Percentiles rank a stretch among this genome's conserved stretches.
phyloP scores from a whole-genome alignment of 2,797 vertebrate species.

The Notolepis coatsorum region DNA sequence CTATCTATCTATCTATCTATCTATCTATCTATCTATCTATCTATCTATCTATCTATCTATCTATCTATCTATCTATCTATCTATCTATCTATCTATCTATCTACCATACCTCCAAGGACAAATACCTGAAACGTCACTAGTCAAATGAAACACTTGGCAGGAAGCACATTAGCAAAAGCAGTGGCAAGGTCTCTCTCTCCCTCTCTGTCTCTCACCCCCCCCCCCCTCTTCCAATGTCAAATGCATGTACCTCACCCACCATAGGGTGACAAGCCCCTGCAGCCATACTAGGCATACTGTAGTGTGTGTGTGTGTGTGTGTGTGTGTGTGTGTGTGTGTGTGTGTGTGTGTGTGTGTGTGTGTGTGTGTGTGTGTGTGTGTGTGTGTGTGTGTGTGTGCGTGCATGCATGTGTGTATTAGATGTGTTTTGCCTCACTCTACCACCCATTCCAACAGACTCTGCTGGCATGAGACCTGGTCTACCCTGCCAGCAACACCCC shows the following conservation, averaged over 20 bases:
- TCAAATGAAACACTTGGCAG: conserved; percentile 42
- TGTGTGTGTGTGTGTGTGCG: neutral
- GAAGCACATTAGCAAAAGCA: conserved; percentile 29
- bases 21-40: neutral
- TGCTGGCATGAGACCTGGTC: conserved; percentile 60
- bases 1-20: neutral
- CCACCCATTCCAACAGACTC: conserved; percentile 68
- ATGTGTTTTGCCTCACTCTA: conserved; percentile 41
- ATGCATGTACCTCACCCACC: conserved; percentile 54
- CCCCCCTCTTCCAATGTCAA: conserved; percentile 9
- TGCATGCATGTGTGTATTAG: conserved; percentile 5
- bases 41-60: conserved; percentile 4
- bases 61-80: neutral
- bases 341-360: conserved; percentile 19
- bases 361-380: conserved; percentile 34
- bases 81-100: neutral
- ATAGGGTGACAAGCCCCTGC: conserved; percentile 65
- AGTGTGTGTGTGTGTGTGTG: conserved; percentile 13
- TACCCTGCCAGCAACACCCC: conserved; percentile 57
- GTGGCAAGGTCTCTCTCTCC: neutral
- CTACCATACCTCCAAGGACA: conserved; percentile 35
- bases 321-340: conserved; percentile 9
- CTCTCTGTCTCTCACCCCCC: neutral
- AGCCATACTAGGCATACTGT: conserved; percentile 53
- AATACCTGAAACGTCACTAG: conserved; percentile 49